Evolutionary conservation across 2,888 invertebrate species (phyloP).

Genomic region (Acanthacorydalis orientalis): DNA sequence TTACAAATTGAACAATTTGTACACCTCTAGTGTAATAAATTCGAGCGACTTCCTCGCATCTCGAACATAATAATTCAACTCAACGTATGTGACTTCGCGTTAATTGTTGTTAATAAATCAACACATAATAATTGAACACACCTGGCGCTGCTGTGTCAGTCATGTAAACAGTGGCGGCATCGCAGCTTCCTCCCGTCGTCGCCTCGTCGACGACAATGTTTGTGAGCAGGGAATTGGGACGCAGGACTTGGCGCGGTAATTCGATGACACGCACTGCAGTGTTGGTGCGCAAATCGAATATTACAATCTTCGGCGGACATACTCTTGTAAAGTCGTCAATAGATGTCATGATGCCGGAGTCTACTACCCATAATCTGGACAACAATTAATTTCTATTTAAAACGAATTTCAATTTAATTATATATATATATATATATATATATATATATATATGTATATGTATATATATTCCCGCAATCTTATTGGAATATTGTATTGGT

Average conservation of each 20-base stretch:
- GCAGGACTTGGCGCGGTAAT: conserved; percentile 54
- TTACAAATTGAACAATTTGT: too few relatives aligned
- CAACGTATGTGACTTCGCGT: conserved; percentile 8
- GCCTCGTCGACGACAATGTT: conserved; percentile 66
- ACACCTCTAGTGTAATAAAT: too few relatives aligned
- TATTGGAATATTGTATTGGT: too few relatives aligned
- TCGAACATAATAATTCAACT: neutral
- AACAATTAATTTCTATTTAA: too few relatives aligned
- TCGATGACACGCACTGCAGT: conserved; percentile 49
- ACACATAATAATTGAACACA: too few relatives aligned
- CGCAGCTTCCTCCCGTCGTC: conserved; percentile 46
- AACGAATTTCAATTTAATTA: too few relatives aligned
- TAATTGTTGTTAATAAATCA: neutral
- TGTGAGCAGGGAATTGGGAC: conserved; percentile 61
- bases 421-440: too few relatives aligned
- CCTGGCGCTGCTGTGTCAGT: conserved; percentile 70
- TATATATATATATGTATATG: too few relatives aligned
- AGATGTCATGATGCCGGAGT: conserved; percentile 57
- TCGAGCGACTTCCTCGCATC: neutral
- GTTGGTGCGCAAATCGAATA: conserved; percentile 62
- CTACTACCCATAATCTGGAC: conserved; percentile 54
- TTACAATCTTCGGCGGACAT: conserved; percentile 66
- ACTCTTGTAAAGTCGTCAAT: conserved; percentile 45
- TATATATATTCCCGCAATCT: too few relatives aligned
- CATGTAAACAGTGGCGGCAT: conserved; percentile 64